A percentile compares a stretch with the other conserved stretches of the same genome.
These are phyloP conservation scores for Oxygymnocypris stewartii DNA, from an alignment of 2,113 vertebrate genomes.

Conservation along the genomic window DNA sequence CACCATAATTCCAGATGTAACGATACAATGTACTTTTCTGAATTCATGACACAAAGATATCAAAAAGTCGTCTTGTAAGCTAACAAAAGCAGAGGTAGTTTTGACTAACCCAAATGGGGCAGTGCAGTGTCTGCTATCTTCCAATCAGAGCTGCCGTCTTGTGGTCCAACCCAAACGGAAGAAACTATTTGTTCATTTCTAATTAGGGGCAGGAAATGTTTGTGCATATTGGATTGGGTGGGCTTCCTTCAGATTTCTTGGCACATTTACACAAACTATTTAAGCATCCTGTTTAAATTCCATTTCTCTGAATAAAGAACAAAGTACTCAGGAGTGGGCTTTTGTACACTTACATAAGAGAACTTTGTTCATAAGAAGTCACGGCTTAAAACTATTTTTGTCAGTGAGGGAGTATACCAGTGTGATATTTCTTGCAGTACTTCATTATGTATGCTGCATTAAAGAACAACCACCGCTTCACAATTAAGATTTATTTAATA, in stretches of 20 bases:
- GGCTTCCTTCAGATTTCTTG: conserved; percentile 68
- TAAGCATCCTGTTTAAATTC: conserved; percentile 76
- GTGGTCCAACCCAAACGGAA: conserved; percentile 38
- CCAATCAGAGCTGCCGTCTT: conserved; percentile 40
- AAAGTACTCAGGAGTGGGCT: conserved; percentile 16
- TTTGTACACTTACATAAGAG: conserved; percentile 15
- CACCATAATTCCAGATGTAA: not conserved
- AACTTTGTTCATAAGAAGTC: not conserved
- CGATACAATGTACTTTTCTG: not conserved
- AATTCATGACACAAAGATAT: not conserved
- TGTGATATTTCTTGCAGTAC: not conserved
- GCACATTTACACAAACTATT: conserved; percentile 75
- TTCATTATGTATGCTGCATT: not conserved
- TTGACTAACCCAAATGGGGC: conserved; percentile 6
- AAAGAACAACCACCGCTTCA: not conserved
- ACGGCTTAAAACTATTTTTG: not conserved
- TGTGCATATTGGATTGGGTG: conserved; percentile 72
- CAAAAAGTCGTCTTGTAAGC: not conserved
- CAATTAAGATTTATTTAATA: not conserved
- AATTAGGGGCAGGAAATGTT: conserved; percentile 77
- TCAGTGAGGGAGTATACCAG: not conserved
- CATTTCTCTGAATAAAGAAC: conserved; percentile 42
- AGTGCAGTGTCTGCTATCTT: conserved; percentile 34
- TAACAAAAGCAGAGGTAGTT: not conserved
- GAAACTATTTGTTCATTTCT: conserved; percentile 58